phyloP scores from a whole-genome alignment of 2,113 vertebrate genomes.

The Tenebrosternarchus preto region DNA sequence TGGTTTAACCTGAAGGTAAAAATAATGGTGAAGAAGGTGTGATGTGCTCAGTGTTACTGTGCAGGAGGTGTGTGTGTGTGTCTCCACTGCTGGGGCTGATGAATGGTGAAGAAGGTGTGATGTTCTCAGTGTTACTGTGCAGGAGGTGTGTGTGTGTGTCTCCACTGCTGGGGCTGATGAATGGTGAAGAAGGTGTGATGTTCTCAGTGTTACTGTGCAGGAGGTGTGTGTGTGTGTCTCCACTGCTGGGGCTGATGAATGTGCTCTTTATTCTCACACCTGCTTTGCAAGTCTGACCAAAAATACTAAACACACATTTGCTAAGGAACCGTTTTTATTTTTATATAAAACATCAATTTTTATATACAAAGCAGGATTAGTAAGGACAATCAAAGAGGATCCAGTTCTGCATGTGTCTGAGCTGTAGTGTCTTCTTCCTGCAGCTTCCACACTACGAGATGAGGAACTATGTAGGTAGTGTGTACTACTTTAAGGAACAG shows the following conservation, averaged over 20 bases:
- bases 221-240: not conserved
- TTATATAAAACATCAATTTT: no score
- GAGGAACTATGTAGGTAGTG: not conserved
- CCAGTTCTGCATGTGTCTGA: constrained; percentile 68
- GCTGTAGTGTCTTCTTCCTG: constrained; percentile 56
- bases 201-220: not conserved
- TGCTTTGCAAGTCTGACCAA: constrained; percentile 30
- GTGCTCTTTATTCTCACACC: not conserved
- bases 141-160: not conserved
- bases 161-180: not conserved
- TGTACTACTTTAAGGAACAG: not conserved
- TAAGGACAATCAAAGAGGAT: constrained; percentile 72
- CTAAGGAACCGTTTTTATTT: not conserved
- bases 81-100: not conserved
- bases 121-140: not conserved
- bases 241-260: not conserved
- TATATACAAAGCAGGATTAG: constrained; percentile 62
- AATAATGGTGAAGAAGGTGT: not conserved
- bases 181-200: no score
- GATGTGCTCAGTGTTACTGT: not conserved
- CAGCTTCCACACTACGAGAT: constrained; percentile 21
- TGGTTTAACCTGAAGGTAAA: not conserved
- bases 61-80: not conserved
- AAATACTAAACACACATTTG: not conserved
- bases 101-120: no score